A percentile compares a stretch with the other conserved stretches of the same genome.
Evolutionary conservation across 2,797 vertebrate genomes (phyloP).

Genomic region (Setipinna tenuifilis): DNA sequence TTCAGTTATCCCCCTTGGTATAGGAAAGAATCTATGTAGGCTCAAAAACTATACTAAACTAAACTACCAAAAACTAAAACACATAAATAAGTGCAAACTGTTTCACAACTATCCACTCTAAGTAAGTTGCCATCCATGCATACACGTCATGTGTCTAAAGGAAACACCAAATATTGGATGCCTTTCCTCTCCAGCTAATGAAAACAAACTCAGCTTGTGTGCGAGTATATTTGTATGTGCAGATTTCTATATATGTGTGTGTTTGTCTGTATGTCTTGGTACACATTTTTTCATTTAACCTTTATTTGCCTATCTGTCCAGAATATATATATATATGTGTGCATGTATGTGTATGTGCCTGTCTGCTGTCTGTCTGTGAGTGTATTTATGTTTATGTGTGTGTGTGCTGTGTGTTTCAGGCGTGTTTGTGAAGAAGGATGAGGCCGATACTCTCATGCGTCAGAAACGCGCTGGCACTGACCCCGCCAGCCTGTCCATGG

Average conservation of each 20-base stretch:
- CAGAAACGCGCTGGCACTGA: constrained; percentile 65
- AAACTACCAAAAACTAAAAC: too few species aligned
- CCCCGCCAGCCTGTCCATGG: constrained; percentile 50
- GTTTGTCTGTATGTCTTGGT: constrained; percentile 59
- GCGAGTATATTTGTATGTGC: not conserved
- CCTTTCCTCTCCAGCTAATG: not conserved
- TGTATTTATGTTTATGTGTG: not conserved
- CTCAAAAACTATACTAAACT: not conserved
- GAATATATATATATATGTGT: constrained; percentile 5
- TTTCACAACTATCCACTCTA: not conserved
- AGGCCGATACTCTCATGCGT: constrained; percentile 65
- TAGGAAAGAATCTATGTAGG: not conserved
- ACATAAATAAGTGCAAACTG: too few species aligned
- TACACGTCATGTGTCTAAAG: not conserved
- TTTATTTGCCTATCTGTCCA: not conserved
- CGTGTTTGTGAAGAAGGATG: constrained; percentile 64
- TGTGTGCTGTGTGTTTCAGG: constrained; percentile 46
- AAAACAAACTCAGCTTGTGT: not conserved
- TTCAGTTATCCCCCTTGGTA: not conserved
- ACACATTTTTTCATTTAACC: not conserved
- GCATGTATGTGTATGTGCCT: not conserved
- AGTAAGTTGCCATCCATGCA: not conserved
- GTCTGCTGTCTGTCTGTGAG: not conserved
- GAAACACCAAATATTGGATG: not conserved
- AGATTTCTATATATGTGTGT: not conserved